Evolutionary conservation across 2,113 vertebrate species (phyloP), one percentile per base, ranked within the genome.

Genomic region (Gadus chalcogrammus): DNA sequence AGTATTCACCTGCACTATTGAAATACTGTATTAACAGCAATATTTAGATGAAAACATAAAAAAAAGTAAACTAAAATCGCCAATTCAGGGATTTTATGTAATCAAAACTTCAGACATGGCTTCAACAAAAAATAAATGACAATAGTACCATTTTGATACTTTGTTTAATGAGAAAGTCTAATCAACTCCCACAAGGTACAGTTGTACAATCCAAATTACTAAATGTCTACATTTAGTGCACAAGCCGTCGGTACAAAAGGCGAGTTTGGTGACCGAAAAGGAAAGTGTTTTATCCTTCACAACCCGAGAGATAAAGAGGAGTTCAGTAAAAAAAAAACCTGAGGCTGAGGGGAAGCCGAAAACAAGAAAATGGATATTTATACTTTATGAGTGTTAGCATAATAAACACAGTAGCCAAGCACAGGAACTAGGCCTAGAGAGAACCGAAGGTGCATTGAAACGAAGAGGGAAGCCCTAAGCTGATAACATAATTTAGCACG

Each of bases 191-290:
- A 82, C 78, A 79, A 76, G 69, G 55, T 81, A 85, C 82, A 79
- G 68, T 76, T 74, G 78, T 87, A 90, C 81, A 90, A 84, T 85
- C 80, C 82, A 88, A 84, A 89, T 84, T 55, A 85, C 79, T 83
- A 81, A 84, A 85, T 87, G 82, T 82, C 83, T 80, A 84, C 24
- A 67, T 88, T 85, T 85, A 88, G 88, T 86, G 87, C 87, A 88
- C 84, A 84, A 81, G 85, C 87, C 71, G 76, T 84, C 84, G 66
- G 81, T 74, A 83, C 73, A 74, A 85, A 80, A 65, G 67, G 68
- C 71, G 42, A 9, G 42, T 79, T 78, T 79, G 53, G 66, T 82
- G 69, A 81, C 76, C 63, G 64, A 74, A 81, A 75, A 70, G 65
- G 4, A 62, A 24, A 85, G 6, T 35, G 31, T 62, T 17, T 75